A percentile compares a stretch with the other conserved stretches of the same genome.
These are phyloP conservation scores for Drosophila ironensis DNA, from an alignment of 1,140 invertebrate species.

Conservation along the genomic window DNA sequence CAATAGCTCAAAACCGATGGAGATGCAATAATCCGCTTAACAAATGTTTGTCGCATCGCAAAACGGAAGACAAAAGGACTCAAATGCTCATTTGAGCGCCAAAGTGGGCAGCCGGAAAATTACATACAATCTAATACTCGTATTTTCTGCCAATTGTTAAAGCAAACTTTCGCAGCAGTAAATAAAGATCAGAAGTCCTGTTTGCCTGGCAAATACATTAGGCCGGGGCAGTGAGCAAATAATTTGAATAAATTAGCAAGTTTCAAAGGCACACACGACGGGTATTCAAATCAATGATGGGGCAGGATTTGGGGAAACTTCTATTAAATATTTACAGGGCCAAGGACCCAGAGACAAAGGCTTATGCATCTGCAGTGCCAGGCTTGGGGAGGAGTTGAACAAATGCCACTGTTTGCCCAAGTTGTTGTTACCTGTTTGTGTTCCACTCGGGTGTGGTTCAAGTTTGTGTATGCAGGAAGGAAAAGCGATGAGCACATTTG, in stretches of 20 bases:
- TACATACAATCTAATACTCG: conserved; percentile 6
- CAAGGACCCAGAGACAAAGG: conserved; percentile 41
- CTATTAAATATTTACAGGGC: conserved; percentile 64
- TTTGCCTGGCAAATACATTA: conserved; percentile 57
- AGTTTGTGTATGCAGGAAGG: conserved; percentile 20
- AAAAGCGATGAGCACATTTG: conserved; percentile 56
- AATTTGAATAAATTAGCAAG: conserved; percentile 66
- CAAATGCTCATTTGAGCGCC: conserved; percentile 39
- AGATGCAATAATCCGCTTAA: conserved; percentile 36
- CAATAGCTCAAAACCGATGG: conserved; percentile 20
- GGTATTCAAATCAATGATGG: conserved; percentile 15
- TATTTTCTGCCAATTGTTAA: conserved; percentile 26
- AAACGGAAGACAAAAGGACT: not conserved
- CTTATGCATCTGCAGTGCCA: not conserved
- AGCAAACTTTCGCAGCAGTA: conserved; percentile 35
- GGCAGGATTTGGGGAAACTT: conserved; percentile 6
- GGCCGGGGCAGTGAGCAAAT: conserved; percentile 53
- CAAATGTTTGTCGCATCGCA: conserved; percentile 34
- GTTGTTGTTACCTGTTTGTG: conserved; percentile 55
- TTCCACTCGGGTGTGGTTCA: conserved; percentile 19
- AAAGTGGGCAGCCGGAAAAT: conserved; percentile 15
- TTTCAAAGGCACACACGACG: conserved; percentile 3
- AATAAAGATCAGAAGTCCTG: conserved; percentile 53
- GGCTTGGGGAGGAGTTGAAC: conserved; percentile 20
- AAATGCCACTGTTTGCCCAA: conserved; percentile 41